phyloP scores from a whole-genome alignment of 2,888 invertebrate genomes.

The Operophtera brumata region DNA sequence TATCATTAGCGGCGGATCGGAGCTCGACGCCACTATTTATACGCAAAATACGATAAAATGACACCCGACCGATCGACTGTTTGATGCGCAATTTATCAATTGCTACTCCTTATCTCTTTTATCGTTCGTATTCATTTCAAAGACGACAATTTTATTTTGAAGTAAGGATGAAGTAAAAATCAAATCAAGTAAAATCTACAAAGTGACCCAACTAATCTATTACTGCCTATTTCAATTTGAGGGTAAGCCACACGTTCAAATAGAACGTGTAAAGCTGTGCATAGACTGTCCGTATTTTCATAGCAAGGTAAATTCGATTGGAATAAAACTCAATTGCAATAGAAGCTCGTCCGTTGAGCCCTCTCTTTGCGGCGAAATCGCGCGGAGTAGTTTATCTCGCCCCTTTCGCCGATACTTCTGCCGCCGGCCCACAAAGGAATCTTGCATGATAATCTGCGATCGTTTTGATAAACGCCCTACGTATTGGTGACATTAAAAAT shows the following conservation, averaged over 20 bases:
- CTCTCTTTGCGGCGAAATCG: constrained; percentile 76
- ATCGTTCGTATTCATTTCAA: constrained; percentile 52
- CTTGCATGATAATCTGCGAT: constrained; percentile 68
- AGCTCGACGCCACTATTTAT: constrained; percentile 78
- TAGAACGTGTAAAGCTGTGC: constrained; percentile 24
- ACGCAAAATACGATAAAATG: constrained; percentile 80
- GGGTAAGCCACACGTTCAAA: constrained; percentile 23
- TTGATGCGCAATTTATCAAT: constrained; percentile 79
- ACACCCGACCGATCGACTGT: constrained; percentile 77
- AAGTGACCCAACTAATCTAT: constrained; percentile 15
- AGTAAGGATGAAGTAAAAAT: constrained; percentile 11
- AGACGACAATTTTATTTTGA: constrained; percentile 24
- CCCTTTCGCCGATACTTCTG: constrained; percentile 50
- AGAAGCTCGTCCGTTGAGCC: constrained; percentile 63
- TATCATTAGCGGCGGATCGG: constrained; percentile 78
- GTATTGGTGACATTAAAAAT: constrained; percentile 18
- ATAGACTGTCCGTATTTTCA: constrained; percentile 44
- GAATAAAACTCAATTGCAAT: constrained; percentile 66
- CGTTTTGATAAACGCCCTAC: constrained; percentile 43
- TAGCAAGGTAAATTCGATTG: constrained; percentile 68
- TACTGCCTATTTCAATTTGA: constrained; percentile 22
- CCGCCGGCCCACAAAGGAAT: constrained; percentile 61
- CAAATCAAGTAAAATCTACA: constrained; percentile 8
- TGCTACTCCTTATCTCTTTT: constrained; percentile 69
- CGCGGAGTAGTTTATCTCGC: constrained; percentile 73